Conservation (phyloP, 2,797 vertebrate genomes). For the Psittacula derbiana region DNA sequence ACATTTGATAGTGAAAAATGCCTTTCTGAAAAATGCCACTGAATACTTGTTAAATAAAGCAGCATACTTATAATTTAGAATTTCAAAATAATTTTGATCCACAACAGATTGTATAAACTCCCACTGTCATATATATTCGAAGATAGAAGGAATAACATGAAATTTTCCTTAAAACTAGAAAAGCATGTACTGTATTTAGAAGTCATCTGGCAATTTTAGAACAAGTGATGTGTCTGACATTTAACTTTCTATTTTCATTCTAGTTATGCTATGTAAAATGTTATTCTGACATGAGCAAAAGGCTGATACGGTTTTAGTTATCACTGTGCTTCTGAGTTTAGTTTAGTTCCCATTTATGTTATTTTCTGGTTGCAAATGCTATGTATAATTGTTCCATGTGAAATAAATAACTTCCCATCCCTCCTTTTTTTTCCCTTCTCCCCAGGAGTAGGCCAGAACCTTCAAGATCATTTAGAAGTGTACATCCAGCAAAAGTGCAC, state of each 20-base stretch:
- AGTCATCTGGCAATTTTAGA: not conserved
- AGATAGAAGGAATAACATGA: not conserved
- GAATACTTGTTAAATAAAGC: not conserved
- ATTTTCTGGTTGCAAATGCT: not conserved
- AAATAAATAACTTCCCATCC: not conserved
- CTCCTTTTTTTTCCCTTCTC: not conserved
- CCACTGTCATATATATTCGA: not conserved
- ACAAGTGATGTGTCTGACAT: not conserved
- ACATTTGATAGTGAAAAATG: not conserved
- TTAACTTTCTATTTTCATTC: not conserved
- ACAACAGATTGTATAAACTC: not conserved
- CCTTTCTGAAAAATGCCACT: not conserved
- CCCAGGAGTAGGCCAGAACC: constrained; percentile 92
- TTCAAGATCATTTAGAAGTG: constrained; percentile 96
- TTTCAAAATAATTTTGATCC: not conserved
- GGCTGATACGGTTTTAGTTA: not conserved
- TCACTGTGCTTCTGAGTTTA: not conserved
- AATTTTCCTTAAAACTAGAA: not conserved
- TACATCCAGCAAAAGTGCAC: constrained; percentile 93
- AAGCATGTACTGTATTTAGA: not conserved
- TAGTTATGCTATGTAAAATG: not conserved
- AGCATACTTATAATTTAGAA: not conserved
- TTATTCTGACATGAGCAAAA: constrained; percentile 21
- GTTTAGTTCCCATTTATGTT: not conserved
- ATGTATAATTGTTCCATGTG: not conserved